Base-by-base conservation (phyloP, 2,888 invertebrate species). In the Antitype chi region DNA sequence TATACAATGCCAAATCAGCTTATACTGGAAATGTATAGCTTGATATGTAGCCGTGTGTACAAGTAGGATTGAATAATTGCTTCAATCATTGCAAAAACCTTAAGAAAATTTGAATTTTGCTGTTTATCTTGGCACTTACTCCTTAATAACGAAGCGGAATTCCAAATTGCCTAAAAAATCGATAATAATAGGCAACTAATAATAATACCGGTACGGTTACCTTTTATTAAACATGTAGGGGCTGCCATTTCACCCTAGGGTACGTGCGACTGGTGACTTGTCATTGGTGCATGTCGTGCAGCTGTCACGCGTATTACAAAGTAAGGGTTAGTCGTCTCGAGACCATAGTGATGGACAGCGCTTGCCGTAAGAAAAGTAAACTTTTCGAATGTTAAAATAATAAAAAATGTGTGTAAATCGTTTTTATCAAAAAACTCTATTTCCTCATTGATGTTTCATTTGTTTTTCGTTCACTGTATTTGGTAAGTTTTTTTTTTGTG, bases 191-290 rank as follows among this genome's bases (percentile, higher is more conserved):
- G 17, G 11, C 2, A 47, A 74, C 5, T 20, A 59, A 53, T 77
- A 71, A 82, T 57, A 77, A 57, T 59, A 53, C 53, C 17, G 62
- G 13, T 57, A 53, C 25, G 25, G 53, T 76, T 8, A 49, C 70
- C 55, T 62, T 66, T 43, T 13, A 7, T 25, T 8, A 28, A 4
- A 43, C 13, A 49, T 49, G 5, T 52, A 52, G 49, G 79, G 81
- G 43, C 49, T 43, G 32, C 17, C 38, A 28, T 25, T 55, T 53
- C 15, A 77, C 82, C 77, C 82, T 55, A 25, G 20, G 25, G 1
- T 62, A 25, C 6, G 13, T 17, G 15, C 17, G n/a, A 64, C 8
- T n/a, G 43, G 57, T 81, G 63, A 43, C 11, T 1, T 13, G 43
- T 47, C 11, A 47, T 60, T 72, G 52, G 72, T 53, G 25, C 9